Conservation (phyloP, 1,140 invertebrate species). For the Dolichoris vasculosae region DNA sequence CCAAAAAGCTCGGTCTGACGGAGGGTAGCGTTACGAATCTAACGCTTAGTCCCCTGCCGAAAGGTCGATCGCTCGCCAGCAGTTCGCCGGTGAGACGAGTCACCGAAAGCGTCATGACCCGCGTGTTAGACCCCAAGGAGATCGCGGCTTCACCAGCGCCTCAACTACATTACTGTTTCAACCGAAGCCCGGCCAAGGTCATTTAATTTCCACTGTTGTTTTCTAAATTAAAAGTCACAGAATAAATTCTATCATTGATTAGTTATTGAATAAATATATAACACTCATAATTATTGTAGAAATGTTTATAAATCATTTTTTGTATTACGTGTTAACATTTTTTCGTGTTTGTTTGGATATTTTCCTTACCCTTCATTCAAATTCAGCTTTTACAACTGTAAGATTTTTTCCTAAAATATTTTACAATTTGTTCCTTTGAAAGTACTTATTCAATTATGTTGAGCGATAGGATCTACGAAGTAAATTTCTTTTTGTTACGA, state of each 20-base stretch:
- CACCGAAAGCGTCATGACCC: conserved; percentile 81
- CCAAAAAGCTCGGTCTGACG: conserved; percentile 79
- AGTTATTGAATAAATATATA: background rate
- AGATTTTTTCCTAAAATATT: no score
- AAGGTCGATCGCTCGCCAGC: conserved; percentile 73
- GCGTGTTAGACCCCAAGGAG: conserved; percentile 76
- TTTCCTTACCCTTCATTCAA: no score
- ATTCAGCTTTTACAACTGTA: no score
- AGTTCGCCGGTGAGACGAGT: conserved; percentile 83
- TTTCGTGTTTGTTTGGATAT: no score
- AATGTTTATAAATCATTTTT: conserved; percentile 8
- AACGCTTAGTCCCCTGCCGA: conserved; percentile 85
- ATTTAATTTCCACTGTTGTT: conserved; percentile 30
- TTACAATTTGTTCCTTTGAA: no score
- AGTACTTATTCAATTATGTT: no score
- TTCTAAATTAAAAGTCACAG: background rate
- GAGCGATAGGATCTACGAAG: no score
- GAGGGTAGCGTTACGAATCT: conserved; percentile 72
- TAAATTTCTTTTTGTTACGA: no score
- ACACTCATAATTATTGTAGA: background rate
- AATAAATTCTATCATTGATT: background rate
- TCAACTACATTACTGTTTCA: conserved; percentile 89
- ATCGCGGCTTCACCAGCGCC: conserved; percentile 77
- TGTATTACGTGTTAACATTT: background rate
- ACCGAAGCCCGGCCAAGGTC: conserved; percentile 92